A percentile compares a stretch with the other conserved stretches of the same genome.
Evolutionary conservation across 92 coral and sea anemone genomes (phyloP).

Genomic region (Montipora capitata): DNA sequence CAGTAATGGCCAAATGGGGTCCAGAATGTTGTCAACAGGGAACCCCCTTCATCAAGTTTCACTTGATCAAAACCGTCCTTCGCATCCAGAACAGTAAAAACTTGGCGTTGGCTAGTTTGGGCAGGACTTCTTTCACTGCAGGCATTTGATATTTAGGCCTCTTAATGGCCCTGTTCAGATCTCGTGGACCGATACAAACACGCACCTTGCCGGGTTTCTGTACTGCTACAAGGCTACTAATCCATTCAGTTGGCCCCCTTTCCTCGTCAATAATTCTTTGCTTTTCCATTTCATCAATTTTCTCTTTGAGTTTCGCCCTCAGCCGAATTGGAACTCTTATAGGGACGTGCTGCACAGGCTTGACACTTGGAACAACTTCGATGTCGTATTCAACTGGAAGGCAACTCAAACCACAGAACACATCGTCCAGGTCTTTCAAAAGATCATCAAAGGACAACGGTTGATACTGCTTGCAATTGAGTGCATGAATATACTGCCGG

Average conservation of each 20-base stretch:
- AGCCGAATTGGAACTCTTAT: background rate
- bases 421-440: constrained; percentile 1
- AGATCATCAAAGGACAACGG: background rate
- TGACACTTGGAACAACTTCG: background rate
- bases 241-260: background rate
- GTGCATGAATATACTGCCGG: background rate
- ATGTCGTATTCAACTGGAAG: constrained; percentile 12
- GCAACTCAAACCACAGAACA: constrained; percentile 17
- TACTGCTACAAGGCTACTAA: background rate
- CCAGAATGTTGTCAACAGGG: constrained; percentile 35
- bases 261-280: background rate
- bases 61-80: constrained; percentile 48
- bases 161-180: constrained; percentile 20
- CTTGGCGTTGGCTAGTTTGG: background rate
- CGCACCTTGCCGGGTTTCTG: background rate
- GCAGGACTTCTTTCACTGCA: constrained; percentile 30
- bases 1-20: constrained; percentile 46
- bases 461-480: background rate
- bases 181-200: background rate
- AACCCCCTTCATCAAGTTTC: constrained; percentile 29
- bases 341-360: background rate
- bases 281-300: no score
- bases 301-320: background rate
- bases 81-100: constrained; percentile 18
- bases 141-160: constrained; percentile 66